A percentile compares a stretch with the other conserved stretches of the same genome.
Conservation (phyloP, 35 echinoderm and acorn worm genomes). For the Ophioderma brevispina region DNA sequence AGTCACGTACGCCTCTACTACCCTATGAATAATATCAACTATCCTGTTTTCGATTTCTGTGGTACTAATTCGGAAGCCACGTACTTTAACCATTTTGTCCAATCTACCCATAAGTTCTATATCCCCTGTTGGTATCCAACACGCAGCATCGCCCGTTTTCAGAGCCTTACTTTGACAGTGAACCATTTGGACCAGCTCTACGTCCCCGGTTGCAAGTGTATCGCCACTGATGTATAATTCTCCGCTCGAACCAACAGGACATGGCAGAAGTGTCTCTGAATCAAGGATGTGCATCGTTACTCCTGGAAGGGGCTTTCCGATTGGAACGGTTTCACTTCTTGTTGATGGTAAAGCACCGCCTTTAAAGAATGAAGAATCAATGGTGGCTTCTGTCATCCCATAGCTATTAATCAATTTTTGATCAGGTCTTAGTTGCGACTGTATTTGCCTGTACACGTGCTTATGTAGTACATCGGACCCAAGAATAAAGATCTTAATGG, state of each 20-base stretch:
- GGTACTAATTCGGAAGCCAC: background rate
- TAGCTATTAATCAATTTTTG: constrained; percentile 21
- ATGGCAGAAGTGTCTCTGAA: background rate
- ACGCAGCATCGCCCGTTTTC: background rate
- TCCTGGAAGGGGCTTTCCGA: background rate
- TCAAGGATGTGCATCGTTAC: background rate
- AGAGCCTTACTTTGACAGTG: background rate
- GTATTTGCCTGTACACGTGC: constrained; percentile 5
- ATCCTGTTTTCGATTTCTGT: constrained; percentile 15
- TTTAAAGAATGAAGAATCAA: background rate
- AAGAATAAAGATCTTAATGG: constrained; percentile 18
- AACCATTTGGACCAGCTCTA: background rate
- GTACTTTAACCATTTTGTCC: constrained; percentile 16
- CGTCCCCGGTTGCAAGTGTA: constrained; percentile 10
- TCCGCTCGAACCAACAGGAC: background rate
- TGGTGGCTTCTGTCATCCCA: constrained; percentile 16
- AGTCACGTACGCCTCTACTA: constrained; percentile 7
- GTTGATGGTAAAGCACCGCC: background rate
- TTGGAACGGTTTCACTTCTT: background rate
- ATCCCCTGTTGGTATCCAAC: constrained; percentile 22
- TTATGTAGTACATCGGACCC: constrained; percentile 2
- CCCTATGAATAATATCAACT: background rate
- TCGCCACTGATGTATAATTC: background rate
- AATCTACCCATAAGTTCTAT: constrained; percentile 13
- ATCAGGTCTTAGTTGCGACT: background rate